phyloP scores from a whole-genome alignment of 2,888 invertebrate species.

The Isoperla grammatica region DNA sequence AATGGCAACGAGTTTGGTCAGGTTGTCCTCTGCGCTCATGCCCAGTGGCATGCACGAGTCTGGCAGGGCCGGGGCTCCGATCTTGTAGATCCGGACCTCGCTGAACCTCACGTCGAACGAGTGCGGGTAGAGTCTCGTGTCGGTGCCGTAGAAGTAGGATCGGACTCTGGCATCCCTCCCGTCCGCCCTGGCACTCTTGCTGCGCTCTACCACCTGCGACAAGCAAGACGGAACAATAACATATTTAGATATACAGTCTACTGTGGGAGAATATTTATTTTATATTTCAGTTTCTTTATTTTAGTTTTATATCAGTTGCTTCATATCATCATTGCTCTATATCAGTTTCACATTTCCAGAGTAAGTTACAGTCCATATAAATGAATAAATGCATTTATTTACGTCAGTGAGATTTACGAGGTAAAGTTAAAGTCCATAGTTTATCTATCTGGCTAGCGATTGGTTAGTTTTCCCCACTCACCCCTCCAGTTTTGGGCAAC shows the following conservation, averaged over 20 bases:
- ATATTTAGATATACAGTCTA: no score
- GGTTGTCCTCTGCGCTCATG: conserved; percentile 87
- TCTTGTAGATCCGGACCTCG: conserved; percentile 87
- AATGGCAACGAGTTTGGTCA: conserved; percentile 80
- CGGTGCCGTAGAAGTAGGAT: conserved; percentile 90
- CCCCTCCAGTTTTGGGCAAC: conserved; percentile 94
- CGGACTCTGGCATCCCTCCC: conserved; percentile 75
- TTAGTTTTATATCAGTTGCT: no score
- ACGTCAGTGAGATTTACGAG: no score
- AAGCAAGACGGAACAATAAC: not conserved
- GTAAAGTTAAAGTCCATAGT: no score
- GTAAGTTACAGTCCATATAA: no score
- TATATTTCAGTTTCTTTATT: no score
- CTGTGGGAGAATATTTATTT: no score
- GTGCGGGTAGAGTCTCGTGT: conserved; percentile 81
- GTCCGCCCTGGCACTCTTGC: conserved; percentile 61
- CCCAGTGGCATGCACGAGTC: conserved; percentile 96
- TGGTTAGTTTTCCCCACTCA: no score
- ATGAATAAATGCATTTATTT: no score
- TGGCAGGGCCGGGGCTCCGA: conserved; percentile 88
- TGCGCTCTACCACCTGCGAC: conserved; percentile 76
- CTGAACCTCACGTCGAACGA: conserved; percentile 90
- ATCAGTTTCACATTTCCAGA: no score
- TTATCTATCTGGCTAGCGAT: no score
- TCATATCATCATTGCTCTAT: no score